phyloP scores from a whole-genome alignment of 1,140 invertebrate genomes.

The Eriosoma lanigerum region DNA sequence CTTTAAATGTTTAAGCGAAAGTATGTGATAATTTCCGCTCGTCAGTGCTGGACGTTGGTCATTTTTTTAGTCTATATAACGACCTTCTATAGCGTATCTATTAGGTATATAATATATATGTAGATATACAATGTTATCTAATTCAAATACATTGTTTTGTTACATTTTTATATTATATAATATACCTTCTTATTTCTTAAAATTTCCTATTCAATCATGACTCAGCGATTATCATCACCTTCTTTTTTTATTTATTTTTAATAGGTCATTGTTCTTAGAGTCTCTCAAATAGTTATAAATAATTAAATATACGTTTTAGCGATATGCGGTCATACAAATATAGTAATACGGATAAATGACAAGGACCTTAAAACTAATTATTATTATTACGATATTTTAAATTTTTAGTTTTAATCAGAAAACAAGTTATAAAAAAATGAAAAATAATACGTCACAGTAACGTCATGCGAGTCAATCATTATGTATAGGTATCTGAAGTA shows the following conservation, averaged over 20 bases:
- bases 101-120: not conserved
- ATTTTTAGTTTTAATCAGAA: constrained; percentile 4
- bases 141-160: constrained; percentile 27
- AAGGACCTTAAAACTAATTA: constrained; percentile 38
- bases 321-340: too few species aligned
- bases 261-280: constrained; percentile 42
- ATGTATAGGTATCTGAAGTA: not conserved
- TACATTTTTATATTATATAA: not conserved
- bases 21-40: constrained; percentile 23
- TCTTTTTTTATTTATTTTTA: too few species aligned
- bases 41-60: too few species aligned
- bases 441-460: constrained; percentile 17
- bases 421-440: not conserved
- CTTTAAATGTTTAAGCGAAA: constrained; percentile 24
- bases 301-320: not conserved
- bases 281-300: not conserved
- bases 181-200: not conserved
- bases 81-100: not conserved
- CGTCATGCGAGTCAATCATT: constrained; percentile 37
- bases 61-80: too few species aligned
- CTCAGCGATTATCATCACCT: constrained; percentile 17
- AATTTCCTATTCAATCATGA: constrained; percentile 43
- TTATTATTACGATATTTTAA: constrained; percentile 8
- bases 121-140: not conserved
- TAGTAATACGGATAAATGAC: not conserved